A percentile compares a stretch with the other conserved stretches of the same genome.
Evolutionary conservation across 2,797 vertebrate species (phyloP).

Genomic region (Acropternis orthonyx): DNA sequence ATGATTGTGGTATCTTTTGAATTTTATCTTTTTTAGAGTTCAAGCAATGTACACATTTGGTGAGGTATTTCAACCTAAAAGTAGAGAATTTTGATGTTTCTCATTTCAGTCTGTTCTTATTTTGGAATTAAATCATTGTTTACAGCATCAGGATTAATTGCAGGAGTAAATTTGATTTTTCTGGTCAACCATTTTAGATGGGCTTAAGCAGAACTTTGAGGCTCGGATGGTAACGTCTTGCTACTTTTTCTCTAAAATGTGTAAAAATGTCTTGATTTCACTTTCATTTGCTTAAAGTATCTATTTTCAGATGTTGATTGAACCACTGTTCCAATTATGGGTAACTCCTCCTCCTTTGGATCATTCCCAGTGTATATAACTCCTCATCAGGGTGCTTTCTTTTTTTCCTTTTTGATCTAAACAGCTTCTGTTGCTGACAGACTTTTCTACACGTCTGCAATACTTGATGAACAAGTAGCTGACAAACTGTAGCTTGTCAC

Average conservation of each 20-base stretch:
- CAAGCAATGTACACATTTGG: not conserved
- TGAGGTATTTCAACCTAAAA: not conserved
- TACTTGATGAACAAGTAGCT: not conserved
- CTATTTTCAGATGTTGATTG: not conserved
- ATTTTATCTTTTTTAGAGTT: not conserved
- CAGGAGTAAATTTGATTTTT: not conserved
- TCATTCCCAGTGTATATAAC: not conserved
- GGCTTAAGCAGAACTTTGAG: not conserved
- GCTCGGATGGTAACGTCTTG: not conserved
- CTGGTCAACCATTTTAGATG: not conserved
- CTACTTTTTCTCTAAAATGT: not conserved
- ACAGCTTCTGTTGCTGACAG: not conserved
- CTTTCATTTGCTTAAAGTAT: not conserved
- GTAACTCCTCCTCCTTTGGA: not conserved
- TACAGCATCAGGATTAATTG: not conserved
- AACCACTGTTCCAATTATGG: not conserved
- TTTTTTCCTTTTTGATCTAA: not conserved
- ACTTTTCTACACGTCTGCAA: not conserved
- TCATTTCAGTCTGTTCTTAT: not conserved
- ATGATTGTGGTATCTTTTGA: not conserved
- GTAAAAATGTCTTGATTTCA: not conserved
- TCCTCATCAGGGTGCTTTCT: not conserved
- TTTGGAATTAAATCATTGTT: not conserved
- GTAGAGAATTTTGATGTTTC: not conserved
- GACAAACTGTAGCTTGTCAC: not conserved